These are phyloP conservation scores for Polypedilum vanderplanki DNA, from an alignment of 1,140 invertebrate genomes.

Conservation along the genomic window DNA sequence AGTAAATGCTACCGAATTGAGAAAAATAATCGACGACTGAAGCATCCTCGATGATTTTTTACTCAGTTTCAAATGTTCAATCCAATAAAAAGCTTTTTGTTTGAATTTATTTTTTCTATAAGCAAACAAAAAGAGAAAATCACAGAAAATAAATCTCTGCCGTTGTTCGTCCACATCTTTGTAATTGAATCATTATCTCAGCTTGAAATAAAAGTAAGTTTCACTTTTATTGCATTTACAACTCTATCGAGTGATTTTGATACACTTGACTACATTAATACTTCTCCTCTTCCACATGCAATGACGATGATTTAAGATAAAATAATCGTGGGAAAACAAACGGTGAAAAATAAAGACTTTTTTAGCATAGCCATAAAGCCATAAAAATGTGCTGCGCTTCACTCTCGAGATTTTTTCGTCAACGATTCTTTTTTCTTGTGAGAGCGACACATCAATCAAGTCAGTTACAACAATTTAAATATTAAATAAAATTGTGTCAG, in stretches of 20 bases:
- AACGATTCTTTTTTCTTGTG: background rate
- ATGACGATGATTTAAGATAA: background rate
- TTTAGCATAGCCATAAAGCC: background rate
- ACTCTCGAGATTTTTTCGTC: too few relatives aligned
- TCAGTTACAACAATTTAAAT: background rate
- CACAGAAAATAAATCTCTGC: background rate
- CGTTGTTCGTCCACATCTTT: background rate
- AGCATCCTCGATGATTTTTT: too few relatives aligned
- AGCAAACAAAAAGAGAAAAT: background rate
- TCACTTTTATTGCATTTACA: slow-evolving; percentile 25
- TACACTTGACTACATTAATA: background rate
- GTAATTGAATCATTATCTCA: slow-evolving; percentile 24
- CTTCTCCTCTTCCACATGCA: too few relatives aligned
- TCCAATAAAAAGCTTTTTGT: too few relatives aligned
- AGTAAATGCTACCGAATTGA: too few relatives aligned
- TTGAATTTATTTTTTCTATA: too few relatives aligned
- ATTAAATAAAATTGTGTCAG: background rate
- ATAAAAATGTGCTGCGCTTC: background rate
- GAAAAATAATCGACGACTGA: too few relatives aligned
- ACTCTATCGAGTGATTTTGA: slow-evolving; percentile 11
- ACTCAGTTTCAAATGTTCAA: too few relatives aligned
- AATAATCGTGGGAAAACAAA: slow-evolving; percentile 18
- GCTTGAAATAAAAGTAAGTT: background rate
- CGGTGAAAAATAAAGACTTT: background rate
- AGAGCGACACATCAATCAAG: background rate